A percentile compares a stretch with the other conserved stretches of the same genome.
Evolutionary conservation across 2,113 vertebrate genomes (phyloP).

Genomic region (Lathamus discolor): DNA sequence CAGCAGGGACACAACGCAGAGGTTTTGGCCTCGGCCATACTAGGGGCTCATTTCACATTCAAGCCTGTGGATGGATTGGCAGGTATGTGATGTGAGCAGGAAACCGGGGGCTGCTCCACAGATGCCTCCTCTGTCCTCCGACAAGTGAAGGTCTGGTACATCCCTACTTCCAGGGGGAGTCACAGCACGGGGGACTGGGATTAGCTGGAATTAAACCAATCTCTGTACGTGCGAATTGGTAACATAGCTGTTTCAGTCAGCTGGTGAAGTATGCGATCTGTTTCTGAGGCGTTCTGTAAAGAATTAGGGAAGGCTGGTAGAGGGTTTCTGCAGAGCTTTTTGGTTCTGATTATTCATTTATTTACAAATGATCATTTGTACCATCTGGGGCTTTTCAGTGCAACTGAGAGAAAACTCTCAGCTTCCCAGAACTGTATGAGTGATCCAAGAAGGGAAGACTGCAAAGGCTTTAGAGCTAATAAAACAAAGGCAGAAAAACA

Average conservation of each 20-base stretch:
- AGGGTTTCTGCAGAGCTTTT: not conserved
- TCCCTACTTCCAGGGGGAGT: not conserved
- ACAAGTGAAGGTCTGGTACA: not conserved
- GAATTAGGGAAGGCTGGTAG: not conserved
- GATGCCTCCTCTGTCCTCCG: not conserved
- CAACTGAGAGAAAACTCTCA: constrained; percentile 55
- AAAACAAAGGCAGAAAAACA: constrained; percentile 66
- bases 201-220: not conserved
- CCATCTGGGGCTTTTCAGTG: constrained; percentile 52
- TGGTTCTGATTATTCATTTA: constrained; percentile 46
- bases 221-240: not conserved
- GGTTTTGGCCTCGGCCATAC: rapidly evolving
- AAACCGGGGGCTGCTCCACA: not conserved
- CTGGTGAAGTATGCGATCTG: not conserved
- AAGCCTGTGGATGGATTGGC: not conserved
- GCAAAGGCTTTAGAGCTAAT: constrained; percentile 49
- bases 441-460: constrained; percentile 49
- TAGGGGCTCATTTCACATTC: rapidly evolving
- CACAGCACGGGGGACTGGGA: rapidly evolving
- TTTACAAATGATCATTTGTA: constrained; percentile 60
- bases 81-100: not conserved
- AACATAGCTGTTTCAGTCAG: not conserved
- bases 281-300: not conserved
- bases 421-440: constrained; percentile 62
- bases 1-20: not conserved